Evolutionary conservation across 2,888 invertebrate species (phyloP), one percentile per base, ranked within the genome.

Genomic region (Griposia aprilina): DNA sequence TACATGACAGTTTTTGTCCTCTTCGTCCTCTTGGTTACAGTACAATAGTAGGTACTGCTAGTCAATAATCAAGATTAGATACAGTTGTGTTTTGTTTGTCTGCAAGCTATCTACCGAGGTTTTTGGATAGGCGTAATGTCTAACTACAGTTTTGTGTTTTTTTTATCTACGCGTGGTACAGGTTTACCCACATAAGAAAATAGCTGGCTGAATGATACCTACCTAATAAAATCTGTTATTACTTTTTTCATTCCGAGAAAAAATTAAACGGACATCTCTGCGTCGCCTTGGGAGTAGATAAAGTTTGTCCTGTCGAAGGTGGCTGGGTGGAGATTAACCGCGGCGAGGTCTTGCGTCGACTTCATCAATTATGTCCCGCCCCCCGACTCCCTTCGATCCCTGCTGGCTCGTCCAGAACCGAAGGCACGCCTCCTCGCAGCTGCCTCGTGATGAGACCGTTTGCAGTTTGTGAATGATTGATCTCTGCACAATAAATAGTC

Each of bases 341-440:
- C 86, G 87, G 87, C 89, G 90, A 89, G 90, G 90, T 92, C 92
- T 92, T 94, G 92, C 93, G 93, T 93, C 91, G 93, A 92, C 92
- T 94, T 93, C 95, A 95, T 95, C 95, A 95, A 95, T 95, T 95
- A 95, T 93, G 91, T 90, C 88, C 81, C 88, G 77, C 87, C 89
- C 88, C 85, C 85, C 76, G 76, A 74, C 76, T 74, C 83, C 77
- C 76, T 74, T 75, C 76, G 70, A 78, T 78, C 88, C 78, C 88
- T 88, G 83, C 87, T 87, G 76, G 87, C 85, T 89, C 81, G 88
- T 89, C 87, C 89, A 90, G 84, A 89, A 80, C 82, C 76, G 65
- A 85, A 84, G 89, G 91, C 91, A 91, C 91, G 91, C 93, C 92
- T 91, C 89, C 83, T 83, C 80, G 79, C 84, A 89, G 85, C 89